phyloP scores from a whole-genome alignment of 2,113 vertebrate genomes.

The Talpa occidentalis region DNA sequence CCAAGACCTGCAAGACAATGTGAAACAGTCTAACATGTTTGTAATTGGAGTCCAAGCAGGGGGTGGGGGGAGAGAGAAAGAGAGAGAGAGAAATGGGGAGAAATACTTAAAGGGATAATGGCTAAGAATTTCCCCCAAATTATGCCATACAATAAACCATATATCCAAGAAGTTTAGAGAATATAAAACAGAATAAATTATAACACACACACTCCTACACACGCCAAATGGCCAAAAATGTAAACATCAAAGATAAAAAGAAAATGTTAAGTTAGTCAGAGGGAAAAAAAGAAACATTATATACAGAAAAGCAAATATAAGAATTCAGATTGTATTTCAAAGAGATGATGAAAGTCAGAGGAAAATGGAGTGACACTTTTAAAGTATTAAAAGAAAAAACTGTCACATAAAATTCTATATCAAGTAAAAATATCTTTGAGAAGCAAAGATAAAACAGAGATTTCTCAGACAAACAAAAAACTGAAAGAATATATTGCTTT shows the following conservation, averaged over 20 bases:
- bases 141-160: not conserved
- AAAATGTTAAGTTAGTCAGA: not conserved
- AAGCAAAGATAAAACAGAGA: slow-evolving; percentile 20
- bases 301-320: not conserved
- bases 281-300: not conserved
- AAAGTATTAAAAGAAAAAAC: not conserved
- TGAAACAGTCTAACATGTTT: not conserved
- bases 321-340: not conserved
- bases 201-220: not conserved
- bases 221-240: not conserved
- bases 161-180: not conserved
- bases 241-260: not conserved
- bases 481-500: not conserved
- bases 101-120: not conserved
- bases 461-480: not conserved
- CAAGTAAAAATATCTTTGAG: slow-evolving; percentile 20
- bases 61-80: too few relatives aligned
- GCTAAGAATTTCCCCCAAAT: not conserved
- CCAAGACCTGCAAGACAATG: not conserved
- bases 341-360: not conserved
- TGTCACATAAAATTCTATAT: not conserved
- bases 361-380: not conserved
- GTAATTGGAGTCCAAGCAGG: not conserved
- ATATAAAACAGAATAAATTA: not conserved
- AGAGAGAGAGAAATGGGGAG: not conserved